phyloP scores from a whole-genome alignment of 2,113 vertebrate species.

The Austrofundulus limnaeus region DNA sequence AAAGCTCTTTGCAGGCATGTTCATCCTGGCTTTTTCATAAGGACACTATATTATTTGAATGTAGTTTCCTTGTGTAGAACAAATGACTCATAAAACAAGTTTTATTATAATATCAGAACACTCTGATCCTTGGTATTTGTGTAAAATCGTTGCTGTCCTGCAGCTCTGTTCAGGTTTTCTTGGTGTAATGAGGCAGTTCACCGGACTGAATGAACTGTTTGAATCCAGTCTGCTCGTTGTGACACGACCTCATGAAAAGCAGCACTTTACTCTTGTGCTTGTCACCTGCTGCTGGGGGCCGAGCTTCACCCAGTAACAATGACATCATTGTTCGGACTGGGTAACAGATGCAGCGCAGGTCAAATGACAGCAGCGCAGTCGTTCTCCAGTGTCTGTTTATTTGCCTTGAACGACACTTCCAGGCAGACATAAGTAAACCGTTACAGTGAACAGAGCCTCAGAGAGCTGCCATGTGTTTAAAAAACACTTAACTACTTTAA shows the following conservation, averaged over 20 bases:
- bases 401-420: no score
- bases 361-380: slow-evolving; percentile 37
- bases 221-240: not conserved
- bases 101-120: no score
- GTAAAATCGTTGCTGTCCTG: no score
- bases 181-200: no score
- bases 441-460: no score
- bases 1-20: slow-evolving; percentile 6
- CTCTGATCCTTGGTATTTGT: no score
- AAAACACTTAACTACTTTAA: no score
- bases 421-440: no score
- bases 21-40: slow-evolving; percentile 2
- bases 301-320: slow-evolving; percentile 57
- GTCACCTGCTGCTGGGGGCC: slow-evolving; percentile 22
- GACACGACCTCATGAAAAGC: not conserved
- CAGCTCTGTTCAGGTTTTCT: no score
- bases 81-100: no score
- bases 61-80: not conserved
- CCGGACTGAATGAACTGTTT: no score
- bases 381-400: slow-evolving; percentile 7
- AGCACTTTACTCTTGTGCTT: slow-evolving; percentile 3
- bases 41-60: not conserved
- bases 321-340: slow-evolving; percentile 58
- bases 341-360: slow-evolving; percentile 35
- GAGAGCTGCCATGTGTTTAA: no score